phyloP scores from a whole-genome alignment of 2,113 vertebrate species.

The Chionodraco myersi region DNA sequence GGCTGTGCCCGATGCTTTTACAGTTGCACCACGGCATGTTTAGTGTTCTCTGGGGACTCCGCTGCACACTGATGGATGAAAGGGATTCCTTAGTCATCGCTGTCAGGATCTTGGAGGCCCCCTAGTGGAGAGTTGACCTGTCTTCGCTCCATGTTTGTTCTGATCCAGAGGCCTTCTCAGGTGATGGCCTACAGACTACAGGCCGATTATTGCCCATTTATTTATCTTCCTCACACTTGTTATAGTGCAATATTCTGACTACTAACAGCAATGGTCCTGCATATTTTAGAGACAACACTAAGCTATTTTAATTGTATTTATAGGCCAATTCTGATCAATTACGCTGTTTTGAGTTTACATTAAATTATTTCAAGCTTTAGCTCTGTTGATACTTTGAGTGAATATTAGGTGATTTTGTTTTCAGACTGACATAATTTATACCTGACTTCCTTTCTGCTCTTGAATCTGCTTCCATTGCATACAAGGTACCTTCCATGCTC shows the following conservation, averaged over 20 bases:
- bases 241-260: conserved; percentile 68
- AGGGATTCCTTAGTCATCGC: conserved; percentile 49
- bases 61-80: conserved; percentile 48
- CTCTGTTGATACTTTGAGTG: conserved; percentile 26
- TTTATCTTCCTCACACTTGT: conserved; percentile 43
- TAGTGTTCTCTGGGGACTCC: conserved; percentile 29
- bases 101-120: conserved; percentile 49
- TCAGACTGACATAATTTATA: conserved; percentile 19
- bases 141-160: conserved; percentile 44
- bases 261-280: conserved; percentile 43
- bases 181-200: conserved; percentile 53
- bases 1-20: conserved; percentile 63
- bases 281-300: conserved; percentile 37
- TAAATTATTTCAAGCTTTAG: conserved; percentile 14
- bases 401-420: conserved; percentile 33
- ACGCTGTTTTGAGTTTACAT: conserved; percentile 43
- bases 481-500: conserved; percentile 45
- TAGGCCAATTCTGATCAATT: conserved; percentile 27
- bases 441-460: conserved; percentile 44
- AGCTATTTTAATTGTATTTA: conserved; percentile 48
- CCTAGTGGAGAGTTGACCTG: conserved; percentile 63
- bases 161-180: conserved; percentile 68
- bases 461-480: conserved; percentile 54
- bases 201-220: conserved; percentile 31
- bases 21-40: conserved; percentile 46